phyloP scores from a whole-genome alignment of 2,113 vertebrate species.

The Chelonoidis abingdonii region DNA sequence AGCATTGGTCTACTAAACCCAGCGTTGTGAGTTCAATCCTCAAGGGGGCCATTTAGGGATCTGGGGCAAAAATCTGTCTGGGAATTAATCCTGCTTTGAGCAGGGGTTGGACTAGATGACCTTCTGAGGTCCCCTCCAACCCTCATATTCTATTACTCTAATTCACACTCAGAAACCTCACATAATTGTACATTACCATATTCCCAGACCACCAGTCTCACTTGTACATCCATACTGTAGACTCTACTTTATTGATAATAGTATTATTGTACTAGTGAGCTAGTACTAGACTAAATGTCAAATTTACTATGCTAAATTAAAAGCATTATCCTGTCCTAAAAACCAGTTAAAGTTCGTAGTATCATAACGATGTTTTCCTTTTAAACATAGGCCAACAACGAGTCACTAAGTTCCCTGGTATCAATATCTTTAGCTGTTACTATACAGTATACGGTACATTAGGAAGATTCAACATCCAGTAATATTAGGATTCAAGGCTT shows the following conservation, averaged over 20 bases:
- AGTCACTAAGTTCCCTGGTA: background rate
- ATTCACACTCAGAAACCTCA: background rate
- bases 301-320: background rate
- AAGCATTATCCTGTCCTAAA: background rate
- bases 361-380: background rate
- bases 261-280: background rate
- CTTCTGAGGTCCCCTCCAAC: too few relatives aligned
- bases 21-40: too few relatives aligned
- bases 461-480: background rate
- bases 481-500: background rate
- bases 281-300: background rate
- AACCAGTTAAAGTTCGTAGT: background rate
- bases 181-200: background rate
- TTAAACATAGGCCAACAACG: background rate
- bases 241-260: background rate
- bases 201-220: background rate
- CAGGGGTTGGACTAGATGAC: too few relatives aligned
- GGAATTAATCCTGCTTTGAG: too few relatives aligned
- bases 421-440: background rate
- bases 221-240: background rate
- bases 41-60: too few relatives aligned
- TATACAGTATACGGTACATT: background rate
- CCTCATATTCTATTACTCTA: too few relatives aligned
- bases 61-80: too few relatives aligned
- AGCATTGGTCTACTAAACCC: too few relatives aligned